phyloP scores from a whole-genome alignment of 53 echinoderm and acorn worm species.

The Holothuria scabra region DNA sequence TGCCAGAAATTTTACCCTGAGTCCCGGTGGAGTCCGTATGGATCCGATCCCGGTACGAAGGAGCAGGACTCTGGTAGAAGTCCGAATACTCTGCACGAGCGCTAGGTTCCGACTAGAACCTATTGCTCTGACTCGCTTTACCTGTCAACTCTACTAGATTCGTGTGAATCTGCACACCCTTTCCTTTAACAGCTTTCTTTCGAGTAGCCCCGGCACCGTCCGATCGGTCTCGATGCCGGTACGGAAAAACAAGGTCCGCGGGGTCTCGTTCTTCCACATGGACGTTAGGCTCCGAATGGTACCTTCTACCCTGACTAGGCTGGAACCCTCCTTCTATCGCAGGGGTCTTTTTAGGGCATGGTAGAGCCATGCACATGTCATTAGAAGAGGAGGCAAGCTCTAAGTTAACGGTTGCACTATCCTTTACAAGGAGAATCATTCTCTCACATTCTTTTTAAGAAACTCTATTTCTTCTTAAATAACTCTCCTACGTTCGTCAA shows the following conservation, averaged over 20 bases:
- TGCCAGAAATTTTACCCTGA: no score
- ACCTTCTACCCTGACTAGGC: background rate
- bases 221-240: conserved; percentile 1
- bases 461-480: no score
- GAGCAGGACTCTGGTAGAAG: no score
- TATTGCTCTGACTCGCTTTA: no score
- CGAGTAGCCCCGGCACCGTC: background rate
- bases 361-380: no score
- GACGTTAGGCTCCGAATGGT: conserved; percentile 1
- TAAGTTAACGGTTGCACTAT: background rate
- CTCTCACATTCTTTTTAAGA: background rate
- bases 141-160: no score
- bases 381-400: background rate
- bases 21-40: no score
- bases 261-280: background rate
- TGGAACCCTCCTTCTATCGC: background rate
- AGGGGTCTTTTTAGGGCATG: background rate
- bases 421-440: conserved; percentile 7
- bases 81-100: no score
- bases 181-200: background rate
- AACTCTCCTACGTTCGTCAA: background rate
- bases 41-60: no score
- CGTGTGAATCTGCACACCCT: background rate
- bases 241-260: background rate
- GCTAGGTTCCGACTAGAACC: no score